Percentiles rank a stretch among this genome's conserved stretches.
These are phyloP conservation scores for Agrotis puta DNA, from an alignment of 2,888 invertebrate species.

Conservation along the genomic window DNA sequence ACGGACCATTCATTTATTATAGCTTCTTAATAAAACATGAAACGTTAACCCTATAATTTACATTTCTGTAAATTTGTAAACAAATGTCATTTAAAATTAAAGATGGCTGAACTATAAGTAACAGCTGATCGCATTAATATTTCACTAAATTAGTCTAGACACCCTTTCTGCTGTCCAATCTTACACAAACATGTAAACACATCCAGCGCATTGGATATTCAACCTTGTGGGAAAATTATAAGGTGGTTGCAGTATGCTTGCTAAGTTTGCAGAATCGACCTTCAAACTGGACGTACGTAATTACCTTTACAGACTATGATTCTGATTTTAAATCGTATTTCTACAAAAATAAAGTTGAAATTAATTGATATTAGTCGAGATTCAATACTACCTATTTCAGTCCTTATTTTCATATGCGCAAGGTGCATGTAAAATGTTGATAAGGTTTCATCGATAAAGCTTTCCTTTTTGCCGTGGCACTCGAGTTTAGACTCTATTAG, in stretches of 20 bases:
- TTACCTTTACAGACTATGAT: conserved; percentile 10
- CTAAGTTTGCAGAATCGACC: conserved; percentile 31
- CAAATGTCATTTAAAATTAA: conserved; percentile 37
- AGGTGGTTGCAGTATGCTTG: neutral
- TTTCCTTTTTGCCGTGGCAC: conserved; percentile 1
- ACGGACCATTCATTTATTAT: too few species aligned
- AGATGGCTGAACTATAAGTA: conserved; percentile 36
- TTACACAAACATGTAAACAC: neutral
- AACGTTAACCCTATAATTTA: neutral
- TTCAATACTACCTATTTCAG: conserved; percentile 23
- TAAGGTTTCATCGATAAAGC: conserved; percentile 25
- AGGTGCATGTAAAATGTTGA: conserved; percentile 40
- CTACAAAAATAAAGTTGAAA: neutral
- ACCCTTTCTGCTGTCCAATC: conserved; percentile 20
- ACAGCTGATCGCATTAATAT: conserved; percentile 48
- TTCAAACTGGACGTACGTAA: conserved; percentile 27
- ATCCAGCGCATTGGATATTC: neutral
- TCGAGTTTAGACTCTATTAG: conserved; percentile 27
- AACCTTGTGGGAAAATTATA: accelerated
- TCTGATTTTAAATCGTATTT: conserved; percentile 20
- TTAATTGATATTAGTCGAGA: neutral
- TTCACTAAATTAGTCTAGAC: conserved; percentile 56
- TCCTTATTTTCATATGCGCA: conserved; percentile 30
- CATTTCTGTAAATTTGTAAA: conserved; percentile 13
- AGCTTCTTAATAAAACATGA: conserved; percentile 4